Base-by-base conservation (phyloP, 92 coral and sea anemone genomes). In the Bergia sp. region DNA sequence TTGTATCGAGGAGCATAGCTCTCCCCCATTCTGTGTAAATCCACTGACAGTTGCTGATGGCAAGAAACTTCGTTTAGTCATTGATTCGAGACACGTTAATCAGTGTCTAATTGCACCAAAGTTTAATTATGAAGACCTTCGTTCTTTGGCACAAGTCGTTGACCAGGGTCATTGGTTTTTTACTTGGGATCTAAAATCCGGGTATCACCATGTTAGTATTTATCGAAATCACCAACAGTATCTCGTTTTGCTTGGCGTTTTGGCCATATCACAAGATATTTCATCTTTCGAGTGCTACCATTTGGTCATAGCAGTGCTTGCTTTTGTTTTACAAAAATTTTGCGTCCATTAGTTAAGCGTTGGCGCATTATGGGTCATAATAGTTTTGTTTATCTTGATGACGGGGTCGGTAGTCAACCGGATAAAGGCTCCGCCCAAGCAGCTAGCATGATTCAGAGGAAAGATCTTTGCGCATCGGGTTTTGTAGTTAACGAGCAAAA, bases 11-110 rank as follows among this genome's bases (percentile, higher is more conserved):
- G 92, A 93, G 86, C 92, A 79, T 64, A 89, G 18, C 37, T 77
- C 64, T 77, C 92, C 95, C 40, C 91, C 86, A 7, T 86, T 79
- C 73, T 89, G 94, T 82, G 87, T 92, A 47, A 92, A 92, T 87
- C 94, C 92, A 11, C 85, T 91, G 42, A 88, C 93, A 49, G 95
- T 91, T 49, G 95, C 92, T 18, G 89, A 88, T 57, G 93, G 95
- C 37, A 91, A 93, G 90, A 91, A 93, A 81, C 77, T 93, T 18
- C 88, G 95, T 4, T 39, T 93, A 0, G 92, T 93, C 41, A 88
- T 93, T 72, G 93, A 93, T 79, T 77, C 88, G 21, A 91, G 91
- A 78, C 92, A 91, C 42, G 88, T 93, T 13, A 93, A 90, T 82
- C 71, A 75, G 57, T 90, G 23, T 72, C 38, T 93, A 64, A 77